These are phyloP conservation scores for Aphrocallistes beatrix DNA, from an alignment of 37 sponge, comb jelly and placozoan species.

Conservation along the genomic window DNA sequence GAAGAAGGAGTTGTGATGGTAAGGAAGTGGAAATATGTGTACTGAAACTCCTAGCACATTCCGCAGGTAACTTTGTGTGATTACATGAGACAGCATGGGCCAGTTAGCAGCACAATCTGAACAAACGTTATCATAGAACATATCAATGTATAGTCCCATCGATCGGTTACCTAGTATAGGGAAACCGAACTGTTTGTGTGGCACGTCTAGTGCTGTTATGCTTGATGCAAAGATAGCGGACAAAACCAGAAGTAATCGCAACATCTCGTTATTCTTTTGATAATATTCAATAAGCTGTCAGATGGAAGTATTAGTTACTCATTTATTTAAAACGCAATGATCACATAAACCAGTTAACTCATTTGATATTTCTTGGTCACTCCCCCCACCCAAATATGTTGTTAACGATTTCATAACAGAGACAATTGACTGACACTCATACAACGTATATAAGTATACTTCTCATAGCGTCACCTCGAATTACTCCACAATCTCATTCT, in stretches of 20 bases:
- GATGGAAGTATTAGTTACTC: too few relatives aligned
- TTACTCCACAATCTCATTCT: too few relatives aligned
- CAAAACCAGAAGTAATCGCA: not conserved
- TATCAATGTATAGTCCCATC: not conserved
- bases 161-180: not conserved
- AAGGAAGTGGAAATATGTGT: not conserved
- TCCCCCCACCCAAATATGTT: too few relatives aligned
- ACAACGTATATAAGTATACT: too few relatives aligned
- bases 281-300: too few relatives aligned
- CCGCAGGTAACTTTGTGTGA: not conserved
- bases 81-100: not conserved
- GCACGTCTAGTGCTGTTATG: not conserved
- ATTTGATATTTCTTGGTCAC: too few relatives aligned
- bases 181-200: not conserved
- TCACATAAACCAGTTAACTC: too few relatives aligned
- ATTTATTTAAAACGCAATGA: too few relatives aligned
- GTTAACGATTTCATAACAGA: too few relatives aligned
- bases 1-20: not conserved
- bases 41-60: not conserved
- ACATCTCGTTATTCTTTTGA: too few relatives aligned
- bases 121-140: slow-evolving; percentile 15
- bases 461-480: too few relatives aligned
- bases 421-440: too few relatives aligned
- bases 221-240: not conserved
- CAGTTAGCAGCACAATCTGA: not conserved